Base-by-base conservation (phyloP, 2,113 vertebrate species). In the Riparia riparia region DNA sequence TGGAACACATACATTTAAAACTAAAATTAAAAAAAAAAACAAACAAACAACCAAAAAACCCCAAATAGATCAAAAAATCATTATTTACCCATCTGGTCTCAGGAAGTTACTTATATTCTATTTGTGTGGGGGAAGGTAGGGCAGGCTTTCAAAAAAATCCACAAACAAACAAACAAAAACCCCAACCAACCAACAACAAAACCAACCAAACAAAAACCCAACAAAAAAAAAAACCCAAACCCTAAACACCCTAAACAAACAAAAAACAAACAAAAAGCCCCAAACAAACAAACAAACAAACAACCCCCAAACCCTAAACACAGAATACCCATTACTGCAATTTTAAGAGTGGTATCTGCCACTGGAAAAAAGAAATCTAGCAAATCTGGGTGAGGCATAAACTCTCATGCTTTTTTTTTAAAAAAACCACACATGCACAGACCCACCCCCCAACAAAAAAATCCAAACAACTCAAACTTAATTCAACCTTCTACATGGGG, bases 51-150 rank as follows among this genome's bases (percentile, higher is more conserved):
- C 37, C 37, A 28, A 29, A 14, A 25, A 77, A 29, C 14, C 7
- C 34, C 39, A 39, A 28, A 19, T 6, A 63, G 26, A 41, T 20
- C 2, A 41, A 41, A 61, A 63, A 29, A 19, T 7, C 26, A 20
- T 60, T 51, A 41, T 66, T 88, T 57, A 58, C 22, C 8, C 3
- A 72, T 8, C 17, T 86, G 20, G 9, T 90, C 44, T 79, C 32
- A 74, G 18, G 8, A 70, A 34, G 4, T 64, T 69, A 56, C 3
- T 25, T 26, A 6, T 53, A 16, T 9, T 39, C 7, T 65, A 1
- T 42, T 66, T 90, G 7, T 0, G 1, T 42, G 22, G 13, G 7
- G 7, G 1, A 3, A 77, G 2, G 5, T 53, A 57, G 37, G 12
- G 29, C 9, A 71, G 16, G 18, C 89, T 66, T 76, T 29, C 8